A percentile compares a stretch with the other conserved stretches of the same genome.
These are phyloP conservation scores for Thunnus albacares DNA, from an alignment of 2,797 vertebrate genomes.

Conservation along the genomic window DNA sequence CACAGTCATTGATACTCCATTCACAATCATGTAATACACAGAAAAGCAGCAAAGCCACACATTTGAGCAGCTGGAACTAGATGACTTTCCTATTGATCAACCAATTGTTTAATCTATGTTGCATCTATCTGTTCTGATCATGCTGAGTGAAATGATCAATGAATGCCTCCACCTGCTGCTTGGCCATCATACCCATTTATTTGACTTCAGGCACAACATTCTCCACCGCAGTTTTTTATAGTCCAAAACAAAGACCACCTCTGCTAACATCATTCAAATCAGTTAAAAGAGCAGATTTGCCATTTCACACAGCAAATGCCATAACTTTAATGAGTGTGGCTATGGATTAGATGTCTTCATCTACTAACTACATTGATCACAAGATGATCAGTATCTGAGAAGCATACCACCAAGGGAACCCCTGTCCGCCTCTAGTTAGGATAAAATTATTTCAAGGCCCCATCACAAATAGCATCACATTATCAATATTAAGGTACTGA, in stretches of 20 bases:
- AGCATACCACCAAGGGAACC: not conserved
- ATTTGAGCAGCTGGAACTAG: not conserved
- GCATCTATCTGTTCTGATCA: no score
- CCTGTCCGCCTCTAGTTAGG: not conserved
- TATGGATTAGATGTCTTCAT: not conserved
- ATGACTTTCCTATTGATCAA: not conserved
- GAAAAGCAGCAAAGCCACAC: not conserved
- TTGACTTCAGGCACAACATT: conserved; percentile 1
- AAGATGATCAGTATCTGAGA: not conserved
- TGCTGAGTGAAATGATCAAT: not conserved
- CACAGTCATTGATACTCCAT: not conserved
- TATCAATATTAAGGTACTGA: not conserved
- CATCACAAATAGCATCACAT: not conserved
- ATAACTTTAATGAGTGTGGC: not conserved
- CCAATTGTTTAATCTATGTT: not conserved
- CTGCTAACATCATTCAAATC: no score
- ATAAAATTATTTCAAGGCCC: not conserved
- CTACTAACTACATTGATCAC: not conserved
- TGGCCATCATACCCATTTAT: not conserved
- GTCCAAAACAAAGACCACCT: no score
- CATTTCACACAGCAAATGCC: no score
- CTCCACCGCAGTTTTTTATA: no score
- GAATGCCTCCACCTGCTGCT: not conserved
- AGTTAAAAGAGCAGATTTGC: not conserved
- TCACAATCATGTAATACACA: not conserved